Percentiles rank a stretch among this genome's conserved stretches.
phyloP scores from a whole-genome alignment of 2,113 vertebrate genomes.

The Nestor notabilis region DNA sequence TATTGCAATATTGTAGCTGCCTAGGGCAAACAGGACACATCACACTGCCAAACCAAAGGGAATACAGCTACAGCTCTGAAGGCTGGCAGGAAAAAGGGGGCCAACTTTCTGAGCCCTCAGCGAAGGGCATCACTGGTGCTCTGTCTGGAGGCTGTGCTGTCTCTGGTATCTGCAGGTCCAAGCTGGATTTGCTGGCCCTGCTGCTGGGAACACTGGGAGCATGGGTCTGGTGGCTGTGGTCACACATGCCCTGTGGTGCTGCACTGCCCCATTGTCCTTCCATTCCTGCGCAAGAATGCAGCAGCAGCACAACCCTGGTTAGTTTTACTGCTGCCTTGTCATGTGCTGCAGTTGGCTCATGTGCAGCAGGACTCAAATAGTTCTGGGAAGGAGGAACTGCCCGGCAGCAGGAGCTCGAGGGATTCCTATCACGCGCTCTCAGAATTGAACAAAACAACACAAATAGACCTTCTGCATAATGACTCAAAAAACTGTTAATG shows the following conservation, averaged over 20 bases:
- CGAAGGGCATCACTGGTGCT: fast-evolving
- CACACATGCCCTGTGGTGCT: fast-evolving
- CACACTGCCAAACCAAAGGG: neutral
- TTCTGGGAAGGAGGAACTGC: neutral
- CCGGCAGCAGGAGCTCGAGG: neutral
- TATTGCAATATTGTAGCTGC: constrained; percentile 7
- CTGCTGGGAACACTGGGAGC: neutral
- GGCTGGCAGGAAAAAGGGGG: neutral
- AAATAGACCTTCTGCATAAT: constrained; percentile 59
- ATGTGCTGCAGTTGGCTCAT: neutral
- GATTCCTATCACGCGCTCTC: neutral
- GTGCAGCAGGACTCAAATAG: neutral
- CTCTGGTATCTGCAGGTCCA: fast-evolving
- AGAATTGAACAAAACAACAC: constrained; percentile 37
- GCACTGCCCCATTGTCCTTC: neutral
- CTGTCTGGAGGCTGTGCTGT: neutral
- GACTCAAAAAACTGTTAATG: constrained; percentile 67
- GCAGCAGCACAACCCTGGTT: neutral
- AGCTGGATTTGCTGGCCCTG: fast-evolving
- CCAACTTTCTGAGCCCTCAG: no score
- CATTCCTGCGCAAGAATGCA: fast-evolving
- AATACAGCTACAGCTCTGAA: neutral
- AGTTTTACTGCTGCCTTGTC: neutral
- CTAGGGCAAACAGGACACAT: constrained; percentile 19
- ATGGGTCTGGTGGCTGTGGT: fast-evolving